Conservation (phyloP, 2,113 vertebrate species). For the Synodontis membranacea region DNA sequence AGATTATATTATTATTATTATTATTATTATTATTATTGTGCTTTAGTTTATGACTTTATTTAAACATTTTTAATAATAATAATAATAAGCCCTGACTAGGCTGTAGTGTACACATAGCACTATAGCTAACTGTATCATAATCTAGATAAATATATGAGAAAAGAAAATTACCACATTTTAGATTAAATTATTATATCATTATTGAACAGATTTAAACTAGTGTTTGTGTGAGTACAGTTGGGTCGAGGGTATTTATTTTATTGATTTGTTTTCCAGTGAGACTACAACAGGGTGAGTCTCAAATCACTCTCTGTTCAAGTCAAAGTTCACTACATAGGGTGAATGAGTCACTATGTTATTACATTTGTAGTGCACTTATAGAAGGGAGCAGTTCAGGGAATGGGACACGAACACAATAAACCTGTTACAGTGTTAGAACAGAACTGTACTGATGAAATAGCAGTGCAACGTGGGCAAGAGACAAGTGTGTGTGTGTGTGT, state of each 20-base stretch:
- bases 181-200: too few relatives aligned
- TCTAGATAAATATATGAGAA: background rate
- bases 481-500: too few relatives aligned
- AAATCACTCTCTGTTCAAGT: background rate
- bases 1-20: too few relatives aligned
- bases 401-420: background rate
- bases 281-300: background rate
- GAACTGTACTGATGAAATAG: background rate
- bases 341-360: background rate
- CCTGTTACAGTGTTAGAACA: background rate
- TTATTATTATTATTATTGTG: too few relatives aligned
- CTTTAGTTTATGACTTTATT: too few relatives aligned
- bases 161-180: too few relatives aligned
- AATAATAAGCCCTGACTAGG: too few relatives aligned
- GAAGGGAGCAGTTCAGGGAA: background rate
- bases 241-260: background rate
- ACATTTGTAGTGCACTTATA: background rate
- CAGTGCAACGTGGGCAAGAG: background rate
- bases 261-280: background rate
- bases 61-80: too few relatives aligned
- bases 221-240: background rate
- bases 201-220: too few relatives aligned
- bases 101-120: background rate
- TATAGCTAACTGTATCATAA: background rate
- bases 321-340: background rate